Percentiles rank a stretch among this genome's conserved stretches.
These are phyloP conservation scores for Allobates femoralis DNA, from an alignment of 2,797 vertebrate genomes.

Conservation along the genomic window DNA sequence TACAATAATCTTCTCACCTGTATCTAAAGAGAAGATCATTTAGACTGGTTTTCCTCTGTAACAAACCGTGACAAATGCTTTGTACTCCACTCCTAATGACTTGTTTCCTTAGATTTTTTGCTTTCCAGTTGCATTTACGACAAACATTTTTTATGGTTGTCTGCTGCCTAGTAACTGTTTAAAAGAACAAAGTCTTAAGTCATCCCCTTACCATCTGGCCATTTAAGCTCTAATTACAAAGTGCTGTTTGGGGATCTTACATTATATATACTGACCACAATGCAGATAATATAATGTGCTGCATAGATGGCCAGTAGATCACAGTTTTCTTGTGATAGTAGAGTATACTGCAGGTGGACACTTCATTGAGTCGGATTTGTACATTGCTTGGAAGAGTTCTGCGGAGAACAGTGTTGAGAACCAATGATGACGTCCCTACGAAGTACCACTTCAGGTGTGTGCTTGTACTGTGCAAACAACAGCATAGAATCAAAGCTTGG, in stretches of 20 bases:
- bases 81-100: neutral
- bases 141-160: neutral
- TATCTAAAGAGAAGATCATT: no score
- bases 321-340: neutral
- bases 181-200: neutral
- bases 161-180: slow-evolving; percentile 16
- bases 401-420: neutral
- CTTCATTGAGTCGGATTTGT: neutral
- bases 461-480: slow-evolving; percentile 8
- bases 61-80: neutral
- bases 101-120: slow-evolving; percentile 4
- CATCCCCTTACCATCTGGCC: neutral
- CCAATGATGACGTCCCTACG: neutral
- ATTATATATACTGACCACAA: neutral
- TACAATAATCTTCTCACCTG: no score
- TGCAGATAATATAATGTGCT: neutral
- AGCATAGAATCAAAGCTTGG: neutral
- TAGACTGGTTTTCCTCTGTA: no score
- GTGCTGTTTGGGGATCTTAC: neutral
- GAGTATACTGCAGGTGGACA: neutral
- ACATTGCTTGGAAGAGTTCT: neutral
- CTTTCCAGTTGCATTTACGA: neutral
- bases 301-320: neutral
- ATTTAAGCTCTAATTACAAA: neutral
- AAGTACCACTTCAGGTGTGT: neutral